phyloP scores from a whole-genome alignment of 2,113 vertebrate species.

The Toxotes chatareus region DNA sequence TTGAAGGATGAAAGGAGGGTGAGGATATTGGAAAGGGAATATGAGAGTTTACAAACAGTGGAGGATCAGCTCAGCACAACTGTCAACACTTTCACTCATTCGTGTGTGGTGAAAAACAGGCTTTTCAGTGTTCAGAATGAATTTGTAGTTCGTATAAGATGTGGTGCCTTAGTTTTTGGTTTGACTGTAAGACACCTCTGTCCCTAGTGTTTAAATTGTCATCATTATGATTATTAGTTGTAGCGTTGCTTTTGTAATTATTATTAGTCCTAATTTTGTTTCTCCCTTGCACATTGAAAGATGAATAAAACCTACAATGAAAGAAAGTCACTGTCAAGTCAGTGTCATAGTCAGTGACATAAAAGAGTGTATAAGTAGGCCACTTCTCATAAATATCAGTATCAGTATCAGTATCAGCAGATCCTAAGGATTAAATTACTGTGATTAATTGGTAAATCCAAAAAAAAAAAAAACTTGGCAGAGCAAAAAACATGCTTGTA shows the following conservation, averaged over 20 bases:
- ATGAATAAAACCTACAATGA: neutral
- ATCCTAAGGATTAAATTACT: too few species aligned
- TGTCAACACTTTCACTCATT: constrained; percentile 21
- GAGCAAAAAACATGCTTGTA: too few species aligned
- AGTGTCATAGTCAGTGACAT: neutral
- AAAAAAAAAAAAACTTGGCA: too few species aligned
- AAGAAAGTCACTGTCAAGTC: constrained; percentile 9
- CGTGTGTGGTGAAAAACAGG: neutral
- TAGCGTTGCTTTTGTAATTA: neutral
- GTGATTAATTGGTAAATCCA: too few species aligned
- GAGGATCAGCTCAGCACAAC: constrained; percentile 17
- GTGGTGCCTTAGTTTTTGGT: neutral
- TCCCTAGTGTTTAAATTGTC: neutral
- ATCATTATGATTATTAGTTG: neutral
- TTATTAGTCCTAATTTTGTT: neutral
- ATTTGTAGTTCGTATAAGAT: neutral
- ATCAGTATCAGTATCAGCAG: too few species aligned
- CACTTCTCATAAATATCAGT: too few species aligned
- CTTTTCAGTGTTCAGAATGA: neutral
- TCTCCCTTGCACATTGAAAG: too few species aligned
- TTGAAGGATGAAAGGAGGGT: constrained; percentile 46
- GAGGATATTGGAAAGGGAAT: constrained; percentile 17
- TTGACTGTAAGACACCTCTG: neutral
- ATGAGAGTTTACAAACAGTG: constrained; percentile 12
- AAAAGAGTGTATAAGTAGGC: neutral